Evolutionary conservation across 23 tunicate genomes (phyloP).

Genomic region (Ascidia mentula): DNA sequence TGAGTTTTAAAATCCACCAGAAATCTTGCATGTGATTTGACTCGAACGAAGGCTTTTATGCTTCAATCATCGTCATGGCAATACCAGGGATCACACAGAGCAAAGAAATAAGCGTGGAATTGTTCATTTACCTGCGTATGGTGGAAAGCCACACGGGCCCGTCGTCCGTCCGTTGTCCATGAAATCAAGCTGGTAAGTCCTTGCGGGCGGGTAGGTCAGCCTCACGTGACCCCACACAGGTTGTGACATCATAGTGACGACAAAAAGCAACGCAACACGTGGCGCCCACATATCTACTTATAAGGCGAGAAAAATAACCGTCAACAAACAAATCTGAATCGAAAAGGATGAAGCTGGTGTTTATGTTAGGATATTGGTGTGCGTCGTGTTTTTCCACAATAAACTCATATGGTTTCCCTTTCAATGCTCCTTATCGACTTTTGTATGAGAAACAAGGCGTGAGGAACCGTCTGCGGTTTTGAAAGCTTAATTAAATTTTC

Average conservation of each 20-base stretch:
- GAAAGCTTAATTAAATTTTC: too few species aligned
- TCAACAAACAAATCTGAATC: not conserved
- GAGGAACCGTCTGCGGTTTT: too few species aligned
- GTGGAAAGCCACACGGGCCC: conserved; percentile 55
- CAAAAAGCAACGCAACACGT: not conserved
- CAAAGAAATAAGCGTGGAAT: too few species aligned
- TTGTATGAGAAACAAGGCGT: too few species aligned
- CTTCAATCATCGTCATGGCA: too few species aligned
- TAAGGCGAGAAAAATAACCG: not conserved
- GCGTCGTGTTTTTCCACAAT: too few species aligned
- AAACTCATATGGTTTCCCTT: too few species aligned
- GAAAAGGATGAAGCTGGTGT: not conserved
- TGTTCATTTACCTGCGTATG: conserved; percentile 39
- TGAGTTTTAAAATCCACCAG: too few species aligned
- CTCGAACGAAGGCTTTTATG: too few species aligned
- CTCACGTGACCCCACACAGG: conserved; percentile 53
- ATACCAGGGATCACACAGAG: too few species aligned
- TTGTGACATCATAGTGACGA: not conserved
- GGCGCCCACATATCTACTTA: not conserved
- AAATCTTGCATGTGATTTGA: too few species aligned
- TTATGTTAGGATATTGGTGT: not conserved
- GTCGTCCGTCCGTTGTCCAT: conserved; percentile 63
- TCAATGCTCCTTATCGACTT: too few species aligned
- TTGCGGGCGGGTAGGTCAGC: conserved; percentile 76
- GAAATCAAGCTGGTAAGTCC: conserved; percentile 57